These are phyloP conservation scores for Allolobophora icterica DNA, from an alignment of 2,888 invertebrate species.

Conservation along the genomic window DNA sequence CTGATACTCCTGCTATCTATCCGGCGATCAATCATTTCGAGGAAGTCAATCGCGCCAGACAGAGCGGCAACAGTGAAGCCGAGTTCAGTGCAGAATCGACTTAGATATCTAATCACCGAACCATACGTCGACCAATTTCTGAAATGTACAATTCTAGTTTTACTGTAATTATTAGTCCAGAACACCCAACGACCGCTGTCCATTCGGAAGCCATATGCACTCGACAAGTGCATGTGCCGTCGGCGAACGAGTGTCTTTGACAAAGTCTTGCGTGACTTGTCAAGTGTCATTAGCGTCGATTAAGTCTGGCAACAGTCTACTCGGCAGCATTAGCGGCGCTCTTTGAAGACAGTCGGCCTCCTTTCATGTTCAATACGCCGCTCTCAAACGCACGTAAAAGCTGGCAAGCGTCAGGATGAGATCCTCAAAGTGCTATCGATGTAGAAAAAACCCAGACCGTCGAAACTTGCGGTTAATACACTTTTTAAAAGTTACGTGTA, in stretches of 20 bases:
- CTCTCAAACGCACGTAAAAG: not conserved
- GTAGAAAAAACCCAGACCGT: not conserved
- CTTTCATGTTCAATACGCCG: not conserved
- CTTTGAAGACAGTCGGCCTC: not conserved
- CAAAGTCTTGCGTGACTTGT: not conserved
- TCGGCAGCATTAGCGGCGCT: not conserved
- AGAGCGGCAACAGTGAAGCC: not conserved
- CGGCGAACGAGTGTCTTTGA: not conserved
- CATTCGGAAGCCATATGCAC: not conserved
- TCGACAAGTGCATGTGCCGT: not conserved
- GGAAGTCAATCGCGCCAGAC: not conserved
- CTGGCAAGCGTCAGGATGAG: not conserved
- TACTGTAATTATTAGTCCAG: not conserved
- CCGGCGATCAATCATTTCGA: not conserved
- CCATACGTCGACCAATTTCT: not conserved
- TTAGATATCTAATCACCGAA: not conserved
- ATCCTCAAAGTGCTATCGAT: not conserved
- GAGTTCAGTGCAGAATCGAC: not conserved
- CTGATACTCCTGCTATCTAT: not conserved
- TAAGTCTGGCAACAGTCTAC: not conserved
- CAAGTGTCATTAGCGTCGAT: constrained; percentile 11
- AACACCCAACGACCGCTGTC: not conserved
- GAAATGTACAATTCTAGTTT: not conserved
- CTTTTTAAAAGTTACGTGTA: not conserved
- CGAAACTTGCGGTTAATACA: not conserved